A percentile compares a stretch with the other conserved stretches of the same genome.
phyloP scores from a whole-genome alignment of 2,888 invertebrate genomes.

The Oligia latruncula region DNA sequence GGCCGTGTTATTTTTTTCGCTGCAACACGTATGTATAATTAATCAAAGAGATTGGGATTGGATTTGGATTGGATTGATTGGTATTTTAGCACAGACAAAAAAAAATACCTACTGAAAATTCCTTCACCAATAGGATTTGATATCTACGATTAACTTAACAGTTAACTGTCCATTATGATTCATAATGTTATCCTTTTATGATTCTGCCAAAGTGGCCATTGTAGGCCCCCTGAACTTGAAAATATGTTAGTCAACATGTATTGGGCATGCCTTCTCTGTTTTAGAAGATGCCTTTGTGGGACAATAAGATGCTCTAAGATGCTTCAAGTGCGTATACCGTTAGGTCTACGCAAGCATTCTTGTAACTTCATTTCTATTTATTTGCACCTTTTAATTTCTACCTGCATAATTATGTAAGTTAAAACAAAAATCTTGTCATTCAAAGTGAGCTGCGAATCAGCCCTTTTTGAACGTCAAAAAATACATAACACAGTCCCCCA shows the following conservation, averaged over 20 bases:
- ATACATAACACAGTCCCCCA: neutral
- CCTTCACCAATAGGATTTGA: too few relatives aligned
- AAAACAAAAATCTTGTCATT: neutral
- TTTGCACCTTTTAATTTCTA: neutral
- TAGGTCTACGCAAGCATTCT: neutral
- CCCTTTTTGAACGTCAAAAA: neutral
- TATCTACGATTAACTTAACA: too few relatives aligned
- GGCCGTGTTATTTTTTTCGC: too few relatives aligned
- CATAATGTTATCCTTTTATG: too few relatives aligned
- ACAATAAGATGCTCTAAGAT: neutral
- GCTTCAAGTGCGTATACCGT: neutral
- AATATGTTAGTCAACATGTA: neutral
- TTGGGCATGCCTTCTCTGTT: neutral
- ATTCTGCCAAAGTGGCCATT: too few relatives aligned
- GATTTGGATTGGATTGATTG: too few relatives aligned
- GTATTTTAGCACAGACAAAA: too few relatives aligned
- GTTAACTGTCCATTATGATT: too few relatives aligned
- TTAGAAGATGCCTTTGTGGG: neutral
- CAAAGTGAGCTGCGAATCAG: neutral
- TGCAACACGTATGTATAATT: too few relatives aligned
- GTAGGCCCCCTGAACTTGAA: too few relatives aligned
- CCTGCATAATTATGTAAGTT: neutral
- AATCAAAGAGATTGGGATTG: too few relatives aligned
- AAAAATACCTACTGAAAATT: too few relatives aligned
- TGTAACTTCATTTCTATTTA: neutral